Evolutionary conservation across 2,797 vertebrate genomes (phyloP), one percentile per base, ranked within the genome.

Genomic region (Hirundo rustica): DNA sequence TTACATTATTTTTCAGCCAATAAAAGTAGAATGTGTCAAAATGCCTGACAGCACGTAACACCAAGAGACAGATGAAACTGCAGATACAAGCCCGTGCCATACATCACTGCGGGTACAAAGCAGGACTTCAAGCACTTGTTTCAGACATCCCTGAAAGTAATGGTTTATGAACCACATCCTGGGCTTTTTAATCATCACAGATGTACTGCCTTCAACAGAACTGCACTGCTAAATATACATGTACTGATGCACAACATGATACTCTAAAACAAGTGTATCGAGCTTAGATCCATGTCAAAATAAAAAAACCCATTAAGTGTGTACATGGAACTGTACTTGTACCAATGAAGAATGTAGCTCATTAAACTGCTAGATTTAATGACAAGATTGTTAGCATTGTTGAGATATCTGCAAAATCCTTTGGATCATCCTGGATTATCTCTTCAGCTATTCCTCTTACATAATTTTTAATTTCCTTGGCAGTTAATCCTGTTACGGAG

Each of bases 391-490:
- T 91, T 92, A 96, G 92, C 51, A 89, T 54, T 61, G 66, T 42
- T 95, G 92, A 89, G 38, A 77, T 74, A 94, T 89, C 72, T 72
- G 34, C 67, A 96, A 88, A 95, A 96, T 91, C 88, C 91, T 88
- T 75, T 79, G 83, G 92, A 92, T 95, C 91, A 96, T 92, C 88
- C 89, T 88, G 92, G 91, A 95, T 95, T 91, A 95, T 92, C 81
- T 95, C 75, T 91, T 94, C 86, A 93, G 76, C 36, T 86, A 83
- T 89, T 93, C 61, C 55, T 91, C 44, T 95, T 93, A 92, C 75
- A 95, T 93, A 34, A 94, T 91, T 95, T 97, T 92, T 93, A 65
- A 97, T 96, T 95, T 95, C 58, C 62, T 80, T 92, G 81, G 38
- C 65, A 94, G 54, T 83, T 96, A 96, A 96, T 91, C 92, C 61